phyloP scores from a whole-genome alignment of 2,797 vertebrate species.

The Enteromius argenteus region DNA sequence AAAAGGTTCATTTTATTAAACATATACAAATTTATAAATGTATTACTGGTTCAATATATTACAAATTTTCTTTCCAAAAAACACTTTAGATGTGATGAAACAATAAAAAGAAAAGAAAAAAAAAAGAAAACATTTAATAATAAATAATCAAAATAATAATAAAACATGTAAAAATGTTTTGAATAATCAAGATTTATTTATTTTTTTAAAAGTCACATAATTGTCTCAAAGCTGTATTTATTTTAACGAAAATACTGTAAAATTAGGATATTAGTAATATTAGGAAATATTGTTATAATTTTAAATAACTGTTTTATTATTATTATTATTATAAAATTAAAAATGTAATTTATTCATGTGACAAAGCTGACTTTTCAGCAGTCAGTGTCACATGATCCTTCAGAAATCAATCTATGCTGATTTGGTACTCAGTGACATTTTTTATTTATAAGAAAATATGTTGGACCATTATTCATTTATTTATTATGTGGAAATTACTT shows the following conservation, averaged over 20 bases:
- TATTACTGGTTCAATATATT: not conserved
- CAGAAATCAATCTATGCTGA: not conserved
- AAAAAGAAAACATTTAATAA: not conserved
- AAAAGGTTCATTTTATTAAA: not conserved
- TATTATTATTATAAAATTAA: no score
- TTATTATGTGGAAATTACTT: not conserved
- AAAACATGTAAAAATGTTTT: not conserved
- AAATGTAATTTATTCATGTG: not conserved
- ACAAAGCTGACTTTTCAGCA: not conserved
- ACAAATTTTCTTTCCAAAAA: not conserved
- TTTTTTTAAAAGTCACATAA: not conserved
- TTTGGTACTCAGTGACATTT: not conserved
- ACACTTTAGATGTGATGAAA: not conserved
- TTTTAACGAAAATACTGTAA: not conserved
- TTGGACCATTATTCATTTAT: not conserved
- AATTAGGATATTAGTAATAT: not conserved
- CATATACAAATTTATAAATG: not conserved
- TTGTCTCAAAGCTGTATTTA: not conserved
- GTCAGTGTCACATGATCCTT: not conserved
- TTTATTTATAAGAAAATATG: not conserved
- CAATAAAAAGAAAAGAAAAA: not conserved
- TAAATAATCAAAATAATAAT: not conserved
- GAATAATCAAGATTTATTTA: not conserved
- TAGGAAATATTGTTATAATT: not conserved
- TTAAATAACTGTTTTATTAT: not conserved